Base-by-base conservation (phyloP, 2,113 vertebrate genomes). In the Laterallus jamaicensis region DNA sequence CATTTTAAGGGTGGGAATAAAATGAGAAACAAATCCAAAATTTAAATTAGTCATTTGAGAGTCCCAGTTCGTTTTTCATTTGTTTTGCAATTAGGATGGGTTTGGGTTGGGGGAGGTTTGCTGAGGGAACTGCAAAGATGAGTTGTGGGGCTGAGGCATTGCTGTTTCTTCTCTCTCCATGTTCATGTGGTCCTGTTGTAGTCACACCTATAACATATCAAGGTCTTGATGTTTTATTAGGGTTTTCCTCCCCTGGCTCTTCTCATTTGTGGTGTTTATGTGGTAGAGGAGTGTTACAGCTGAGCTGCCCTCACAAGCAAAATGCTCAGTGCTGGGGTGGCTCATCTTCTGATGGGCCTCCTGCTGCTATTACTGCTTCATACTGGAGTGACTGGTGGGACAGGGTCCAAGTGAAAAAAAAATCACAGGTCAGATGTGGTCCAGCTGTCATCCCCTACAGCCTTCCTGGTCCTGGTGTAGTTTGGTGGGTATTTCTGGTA, bases 11-110 rank as follows among this genome's bases (percentile, higher is more conserved):
- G 14, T 35, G 10, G 32, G 77, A 55, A 59, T 59, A 81, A 81
- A 31, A 71, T 82, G 44, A 75, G 35, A n/a, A 93, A 79, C 75
- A 90, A 95, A 94, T 92, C 79, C 94, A 82, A 90, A 92, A 66
- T 58, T 84, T 78, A 92, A 93, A 89, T 92, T 78, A 96, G 42
- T 89, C 15, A 21, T 77, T 90, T 82, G 73, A 94, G 85, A 89
- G 35, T 88, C 62, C 59, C 71, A 77, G 59, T 71, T 95, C 90
- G 73, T 10, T 84, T 96, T 91, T 77, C 37, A 68, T 93, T 95
- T 95, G 54, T 92, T 94, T 47, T 88, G 71, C 21, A 92, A 70
- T 84, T 76, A 82, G 67, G 76, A 62, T 37, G 29, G 56, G 8
- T 42, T 73, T 84, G 37, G 49, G 24, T 1, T 79, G 49, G 47